Evolutionary conservation across 2,888 invertebrate genomes (phyloP), one percentile per base, ranked within the genome.

Genomic region (Synergus itoensis): DNA sequence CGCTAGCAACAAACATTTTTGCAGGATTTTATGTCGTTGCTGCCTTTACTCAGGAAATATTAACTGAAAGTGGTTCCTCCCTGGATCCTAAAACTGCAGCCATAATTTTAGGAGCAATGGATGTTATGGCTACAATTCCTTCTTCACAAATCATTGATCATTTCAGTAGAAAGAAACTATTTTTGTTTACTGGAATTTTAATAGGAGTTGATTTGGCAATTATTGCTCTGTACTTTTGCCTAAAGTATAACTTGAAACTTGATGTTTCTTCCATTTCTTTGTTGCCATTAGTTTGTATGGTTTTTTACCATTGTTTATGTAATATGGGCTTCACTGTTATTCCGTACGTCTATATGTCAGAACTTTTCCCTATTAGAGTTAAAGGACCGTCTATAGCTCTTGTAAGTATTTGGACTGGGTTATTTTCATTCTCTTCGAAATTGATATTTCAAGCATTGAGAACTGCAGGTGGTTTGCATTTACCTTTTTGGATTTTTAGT

Each of bases 321-420:
- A 94, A 94, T 4, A 93, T 95, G 88, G 95, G 95, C 21, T 93
- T 95, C 88, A 95, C 95, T 0, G 94, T 95, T 4, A 93, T 95
- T 84, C 95, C 95, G 36, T 95, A 94, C 87, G 94, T 95, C 53
- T 93, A 95, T 76, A 93, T 94, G 60, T 94, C 94, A 2, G 95
- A 95, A 91, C 93, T 95, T 88, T 94, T 96, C 89, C 94, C 96
- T 60, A 92, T 94, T 4, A 93, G 94, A 84, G 95, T 94, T 36
- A 94, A 95, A 86, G 94, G 95, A 0, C 93, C 94, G 81, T 95
- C 96, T 0, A 94, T 95, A 43, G 94, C 95, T 82, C 92, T 95
- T 9, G 94, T 94, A 78, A 94, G 95, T 80, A 93, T 95, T 87
- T 93, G 94, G 84, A 95, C 94, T n/a, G 18, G 11, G 28, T 1